These are phyloP conservation scores for Nasonia giraulti DNA, from an alignment of 1,140 invertebrate genomes.

Conservation along the genomic window DNA sequence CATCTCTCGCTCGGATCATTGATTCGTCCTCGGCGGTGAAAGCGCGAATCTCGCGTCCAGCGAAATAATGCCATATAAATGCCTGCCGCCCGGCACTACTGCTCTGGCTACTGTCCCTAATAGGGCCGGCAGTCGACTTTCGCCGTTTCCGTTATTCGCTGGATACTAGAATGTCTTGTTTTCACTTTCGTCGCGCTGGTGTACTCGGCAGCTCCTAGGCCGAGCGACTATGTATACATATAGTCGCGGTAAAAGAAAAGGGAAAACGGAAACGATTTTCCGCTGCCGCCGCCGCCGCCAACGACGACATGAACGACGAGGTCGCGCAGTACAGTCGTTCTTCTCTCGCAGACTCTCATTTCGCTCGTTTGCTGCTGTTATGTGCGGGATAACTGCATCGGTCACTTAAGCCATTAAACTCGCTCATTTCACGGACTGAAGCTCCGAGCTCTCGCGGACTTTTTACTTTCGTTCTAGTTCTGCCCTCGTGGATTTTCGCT, in stretches of 20 bases:
- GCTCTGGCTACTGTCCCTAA: conserved; percentile 54
- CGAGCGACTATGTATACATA: too few species aligned
- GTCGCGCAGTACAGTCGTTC: not conserved
- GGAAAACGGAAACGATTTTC: conserved; percentile 43
- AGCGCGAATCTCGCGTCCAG: conserved; percentile 57
- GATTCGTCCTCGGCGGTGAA: conserved; percentile 48
- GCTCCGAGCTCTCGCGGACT: not conserved
- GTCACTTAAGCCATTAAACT: conserved; percentile 3
- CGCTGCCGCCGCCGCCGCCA: not conserved
- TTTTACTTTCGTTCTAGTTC: conserved; percentile 1
- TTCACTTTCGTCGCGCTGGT: conserved; percentile 55
- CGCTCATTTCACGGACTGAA: not conserved
- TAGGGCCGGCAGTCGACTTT: conserved; percentile 57
- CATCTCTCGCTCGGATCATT: conserved; percentile 45
- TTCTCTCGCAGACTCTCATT: not conserved
- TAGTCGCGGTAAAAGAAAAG: conserved; percentile 12
- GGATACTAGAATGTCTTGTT: conserved; percentile 57
- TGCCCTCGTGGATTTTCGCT: not conserved
- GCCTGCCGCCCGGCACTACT: conserved; percentile 52
- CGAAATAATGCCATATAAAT: conserved; percentile 32
- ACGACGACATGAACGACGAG: not conserved
- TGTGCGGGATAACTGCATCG: not conserved
- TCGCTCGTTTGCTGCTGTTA: not conserved
- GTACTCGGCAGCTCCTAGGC: not conserved
- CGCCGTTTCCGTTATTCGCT: conserved; percentile 59